phyloP scores from a whole-genome alignment of 2,888 invertebrate species.

The Pachydiplax longipennis region DNA sequence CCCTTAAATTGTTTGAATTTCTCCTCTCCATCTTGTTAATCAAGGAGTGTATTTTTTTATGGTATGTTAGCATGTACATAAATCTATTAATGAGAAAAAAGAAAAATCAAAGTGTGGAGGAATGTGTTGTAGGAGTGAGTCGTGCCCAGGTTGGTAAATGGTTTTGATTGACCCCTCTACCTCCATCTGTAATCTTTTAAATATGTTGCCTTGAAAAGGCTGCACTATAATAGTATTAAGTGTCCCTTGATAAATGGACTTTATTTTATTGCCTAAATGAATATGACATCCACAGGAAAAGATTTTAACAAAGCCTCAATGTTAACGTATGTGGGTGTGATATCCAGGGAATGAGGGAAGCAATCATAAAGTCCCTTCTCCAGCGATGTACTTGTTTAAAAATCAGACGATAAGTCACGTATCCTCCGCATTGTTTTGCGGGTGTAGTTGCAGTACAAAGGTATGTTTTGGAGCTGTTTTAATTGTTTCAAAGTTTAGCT shows the following conservation, averaged over 20 bases:
- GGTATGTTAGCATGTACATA: slow-evolving; percentile 40
- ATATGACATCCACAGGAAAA: neutral
- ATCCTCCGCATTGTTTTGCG: slow-evolving; percentile 13
- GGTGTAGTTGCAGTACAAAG: slow-evolving; percentile 35
- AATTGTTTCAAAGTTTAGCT: slow-evolving; percentile 42
- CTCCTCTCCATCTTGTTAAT: slow-evolving; percentile 14
- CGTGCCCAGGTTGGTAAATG: neutral
- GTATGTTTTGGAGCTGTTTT: slow-evolving; percentile 44
- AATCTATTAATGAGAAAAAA: neutral
- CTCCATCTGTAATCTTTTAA: slow-evolving; percentile 16
- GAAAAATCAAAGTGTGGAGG: slow-evolving; percentile 6
- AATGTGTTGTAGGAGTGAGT: slow-evolving; percentile 2
- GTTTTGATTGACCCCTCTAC: slow-evolving; percentile 21
- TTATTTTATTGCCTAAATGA: slow-evolving; percentile 28
- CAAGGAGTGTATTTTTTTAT: slow-evolving; percentile 44
- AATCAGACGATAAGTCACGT: slow-evolving; percentile 29
- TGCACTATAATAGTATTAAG: slow-evolving; percentile 36
- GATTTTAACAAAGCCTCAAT: neutral
- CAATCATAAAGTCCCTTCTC: neutral
- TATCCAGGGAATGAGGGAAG: neutral
- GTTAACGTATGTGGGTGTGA: slow-evolving; percentile 13
- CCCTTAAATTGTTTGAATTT: slow-evolving; percentile 37
- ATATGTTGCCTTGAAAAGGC: neutral
- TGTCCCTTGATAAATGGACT: slow-evolving; percentile 4
- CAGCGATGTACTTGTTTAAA: slow-evolving; percentile 15